These are phyloP conservation scores for Junonia oenone DNA, from an alignment of 2,888 invertebrate genomes.

Conservation along the genomic window DNA sequence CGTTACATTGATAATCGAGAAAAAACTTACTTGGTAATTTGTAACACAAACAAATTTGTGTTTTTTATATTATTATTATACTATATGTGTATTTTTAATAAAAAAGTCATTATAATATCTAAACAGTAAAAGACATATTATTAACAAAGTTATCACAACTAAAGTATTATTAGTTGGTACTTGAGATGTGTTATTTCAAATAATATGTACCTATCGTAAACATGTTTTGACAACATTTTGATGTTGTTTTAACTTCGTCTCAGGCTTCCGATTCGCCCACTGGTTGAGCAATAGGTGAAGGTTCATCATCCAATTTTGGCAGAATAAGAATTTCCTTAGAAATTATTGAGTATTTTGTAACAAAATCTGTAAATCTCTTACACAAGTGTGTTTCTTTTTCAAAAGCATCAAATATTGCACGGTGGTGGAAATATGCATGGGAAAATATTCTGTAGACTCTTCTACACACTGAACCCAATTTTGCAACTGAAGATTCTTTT, in stretches of 20 bases:
- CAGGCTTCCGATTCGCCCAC: constrained; percentile 76
- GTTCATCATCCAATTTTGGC: constrained; percentile 93
- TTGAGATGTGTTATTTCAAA: no score
- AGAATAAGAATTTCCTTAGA: constrained; percentile 98
- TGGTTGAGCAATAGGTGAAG: constrained; percentile 74
- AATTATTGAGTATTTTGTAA: constrained; percentile 98
- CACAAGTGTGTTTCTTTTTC: constrained; percentile 97
- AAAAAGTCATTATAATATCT: not conserved
- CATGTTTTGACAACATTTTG: not conserved
- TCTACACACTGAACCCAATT: constrained; percentile 98
- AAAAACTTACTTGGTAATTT: not conserved
- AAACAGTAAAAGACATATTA: not conserved
- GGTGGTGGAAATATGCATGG: constrained; percentile 99
- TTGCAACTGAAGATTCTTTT: constrained; percentile 98
- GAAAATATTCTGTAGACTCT: constrained; percentile 99
- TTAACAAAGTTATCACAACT: no score
- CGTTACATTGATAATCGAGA: not conserved
- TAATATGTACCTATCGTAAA: no score
- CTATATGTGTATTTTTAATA: no score
- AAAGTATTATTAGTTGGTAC: no score
- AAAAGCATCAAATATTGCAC: constrained; percentile 97
- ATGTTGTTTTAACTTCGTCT: constrained; percentile 23
- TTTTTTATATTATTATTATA: not conserved
- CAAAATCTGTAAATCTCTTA: constrained; percentile 97
- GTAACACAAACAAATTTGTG: not conserved